phyloP scores from a whole-genome alignment of 2,888 invertebrate species.

The Agrilus biguttatus region DNA sequence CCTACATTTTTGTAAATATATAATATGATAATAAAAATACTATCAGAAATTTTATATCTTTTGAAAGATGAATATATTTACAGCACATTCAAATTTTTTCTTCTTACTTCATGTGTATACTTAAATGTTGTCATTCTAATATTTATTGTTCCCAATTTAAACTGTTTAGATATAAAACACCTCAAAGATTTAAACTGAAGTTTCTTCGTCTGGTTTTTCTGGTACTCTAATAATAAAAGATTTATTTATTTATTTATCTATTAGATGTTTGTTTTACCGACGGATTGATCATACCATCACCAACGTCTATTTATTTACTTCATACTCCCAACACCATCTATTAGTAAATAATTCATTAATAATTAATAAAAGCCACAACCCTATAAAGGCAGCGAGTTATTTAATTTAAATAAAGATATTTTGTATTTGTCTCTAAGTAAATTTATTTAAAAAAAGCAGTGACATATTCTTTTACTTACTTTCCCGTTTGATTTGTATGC shows the following conservation, averaged over 20 bases:
- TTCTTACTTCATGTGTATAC: no score
- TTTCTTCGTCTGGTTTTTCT: slow-evolving; percentile 26
- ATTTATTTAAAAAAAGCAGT: no score
- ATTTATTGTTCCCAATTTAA: no score
- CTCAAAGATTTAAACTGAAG: slow-evolving; percentile 23
- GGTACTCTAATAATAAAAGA: slow-evolving; percentile 16
- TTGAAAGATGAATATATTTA: no score
- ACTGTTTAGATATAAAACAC: not conserved
- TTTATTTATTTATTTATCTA: not conserved
- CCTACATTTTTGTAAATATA: no score
- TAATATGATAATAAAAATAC: no score
- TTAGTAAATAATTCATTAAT: slow-evolving; percentile 8
- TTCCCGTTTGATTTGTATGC: slow-evolving; percentile 24
- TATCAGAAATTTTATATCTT: no score
- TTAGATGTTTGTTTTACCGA: no score
- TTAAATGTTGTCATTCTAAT: no score
- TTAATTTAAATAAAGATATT: not conserved
- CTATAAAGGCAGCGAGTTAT: no score
- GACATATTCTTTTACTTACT: slow-evolving; percentile 28
- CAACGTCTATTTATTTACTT: slow-evolving; percentile 23
- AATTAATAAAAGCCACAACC: slow-evolving; percentile 5
- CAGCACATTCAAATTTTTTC: no score
- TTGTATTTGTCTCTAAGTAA: no score
- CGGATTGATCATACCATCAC: slow-evolving; percentile 7
- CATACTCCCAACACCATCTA: slow-evolving; percentile 34